A percentile compares a stretch with the other conserved stretches of the same genome.
phyloP scores from a whole-genome alignment of 2,797 vertebrate genomes.

The Chloroceryle amazona region DNA sequence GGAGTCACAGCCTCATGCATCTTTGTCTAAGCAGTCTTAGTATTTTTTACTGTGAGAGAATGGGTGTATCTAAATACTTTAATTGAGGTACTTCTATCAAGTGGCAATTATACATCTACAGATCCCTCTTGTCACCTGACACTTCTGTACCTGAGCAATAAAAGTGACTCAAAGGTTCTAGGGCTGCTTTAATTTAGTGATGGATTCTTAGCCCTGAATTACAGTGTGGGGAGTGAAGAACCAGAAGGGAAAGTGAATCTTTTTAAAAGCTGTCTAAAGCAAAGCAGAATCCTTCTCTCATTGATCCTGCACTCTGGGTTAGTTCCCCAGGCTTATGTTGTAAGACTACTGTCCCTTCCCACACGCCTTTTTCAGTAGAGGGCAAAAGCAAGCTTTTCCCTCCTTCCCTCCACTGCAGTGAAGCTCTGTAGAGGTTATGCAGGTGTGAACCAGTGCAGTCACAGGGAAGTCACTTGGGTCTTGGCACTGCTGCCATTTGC shows the following conservation, averaged over 20 bases:
- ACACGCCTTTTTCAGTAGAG: neutral
- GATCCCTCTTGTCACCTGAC: neutral
- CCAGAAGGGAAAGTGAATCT: neutral
- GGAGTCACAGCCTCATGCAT: neutral
- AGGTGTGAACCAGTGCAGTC: constrained; percentile 12
- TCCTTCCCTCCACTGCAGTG: neutral
- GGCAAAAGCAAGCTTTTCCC: neutral
- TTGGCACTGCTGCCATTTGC: neutral
- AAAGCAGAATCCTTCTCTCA: neutral
- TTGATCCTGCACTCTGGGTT: neutral
- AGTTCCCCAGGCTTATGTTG: neutral
- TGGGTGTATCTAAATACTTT: neutral
- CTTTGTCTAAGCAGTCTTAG: neutral
- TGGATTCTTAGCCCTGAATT: neutral
- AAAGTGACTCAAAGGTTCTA: neutral
- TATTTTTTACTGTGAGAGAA: neutral
- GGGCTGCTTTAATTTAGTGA: neutral
- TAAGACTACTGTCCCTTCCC: neutral
- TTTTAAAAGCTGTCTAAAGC: neutral
- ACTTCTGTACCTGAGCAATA: neutral
- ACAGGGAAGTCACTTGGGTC: neutral
- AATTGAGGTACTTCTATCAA: neutral
- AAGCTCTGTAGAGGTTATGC: neutral
- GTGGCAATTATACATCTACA: neutral
- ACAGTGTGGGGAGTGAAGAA: neutral